phyloP scores from a whole-genome alignment of 1,140 invertebrate genomes.

The Drosophila tsacasi region DNA sequence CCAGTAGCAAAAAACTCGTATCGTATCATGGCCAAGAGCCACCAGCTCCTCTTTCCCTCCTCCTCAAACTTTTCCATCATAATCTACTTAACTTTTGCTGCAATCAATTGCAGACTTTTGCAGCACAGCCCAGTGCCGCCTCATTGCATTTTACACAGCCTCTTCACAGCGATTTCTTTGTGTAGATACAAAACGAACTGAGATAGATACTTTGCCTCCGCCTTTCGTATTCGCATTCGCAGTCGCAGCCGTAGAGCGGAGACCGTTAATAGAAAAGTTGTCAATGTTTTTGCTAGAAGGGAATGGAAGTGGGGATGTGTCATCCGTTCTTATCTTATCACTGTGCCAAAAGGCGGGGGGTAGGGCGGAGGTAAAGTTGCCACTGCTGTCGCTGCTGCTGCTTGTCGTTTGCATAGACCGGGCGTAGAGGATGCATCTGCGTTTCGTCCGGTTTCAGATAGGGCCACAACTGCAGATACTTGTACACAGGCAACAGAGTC shows the following conservation, averaged over 20 bases:
- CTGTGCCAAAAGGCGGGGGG: background rate
- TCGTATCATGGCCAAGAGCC: conserved; percentile 63
- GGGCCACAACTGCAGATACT: conserved; percentile 26
- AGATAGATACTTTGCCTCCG: conserved; percentile 38
- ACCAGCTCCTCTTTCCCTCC: background rate
- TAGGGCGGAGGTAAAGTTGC: conserved; percentile 32
- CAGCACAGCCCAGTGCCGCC: conserved; percentile 53
- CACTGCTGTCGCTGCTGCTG: conserved; percentile 13
- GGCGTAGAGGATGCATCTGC: conserved; percentile 39
- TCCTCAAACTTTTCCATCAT: conserved; percentile 76
- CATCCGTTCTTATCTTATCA: conserved; percentile 46
- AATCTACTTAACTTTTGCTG: conserved; percentile 83
- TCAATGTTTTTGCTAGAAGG: conserved; percentile 62
- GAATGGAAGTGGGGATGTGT: conserved; percentile 12
- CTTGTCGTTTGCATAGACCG: conserved; percentile 55
- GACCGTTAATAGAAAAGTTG: conserved; percentile 80
- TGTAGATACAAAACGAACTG: conserved; percentile 62
- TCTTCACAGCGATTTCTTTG: conserved; percentile 68
- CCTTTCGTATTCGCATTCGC: conserved; percentile 28
- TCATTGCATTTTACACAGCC: conserved; percentile 76
- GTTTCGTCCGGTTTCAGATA: conserved; percentile 42
- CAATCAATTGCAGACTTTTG: conserved; percentile 78
- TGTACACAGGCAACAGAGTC: conserved; percentile 44
- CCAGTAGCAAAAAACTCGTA: conserved; percentile 57
- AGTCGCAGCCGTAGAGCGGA: conserved; percentile 22